Conservation (phyloP, 2,113 vertebrate genomes). For the Barnardius zonarius region DNA sequence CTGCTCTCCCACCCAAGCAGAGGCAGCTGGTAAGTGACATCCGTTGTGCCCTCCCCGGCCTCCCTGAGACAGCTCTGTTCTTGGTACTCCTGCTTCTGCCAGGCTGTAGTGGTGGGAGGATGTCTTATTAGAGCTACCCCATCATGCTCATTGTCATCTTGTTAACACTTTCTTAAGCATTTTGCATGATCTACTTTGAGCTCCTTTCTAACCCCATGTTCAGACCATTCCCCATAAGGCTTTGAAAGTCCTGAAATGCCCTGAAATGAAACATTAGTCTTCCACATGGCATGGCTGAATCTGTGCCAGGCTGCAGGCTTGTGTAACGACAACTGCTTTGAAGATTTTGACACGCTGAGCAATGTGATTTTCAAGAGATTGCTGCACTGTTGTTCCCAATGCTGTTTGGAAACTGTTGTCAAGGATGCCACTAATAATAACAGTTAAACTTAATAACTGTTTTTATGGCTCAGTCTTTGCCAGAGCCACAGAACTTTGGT, state of each 20-base stretch:
- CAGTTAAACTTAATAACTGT: not conserved
- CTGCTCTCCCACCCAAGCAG: conserved; percentile 94
- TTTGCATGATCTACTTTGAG: not conserved
- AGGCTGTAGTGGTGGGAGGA: not conserved
- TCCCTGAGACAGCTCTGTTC: not conserved
- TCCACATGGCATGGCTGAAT: not conserved
- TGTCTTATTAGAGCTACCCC: not conserved
- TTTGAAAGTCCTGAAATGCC: not conserved
- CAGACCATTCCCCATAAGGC: not conserved
- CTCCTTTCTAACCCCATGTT: not conserved
- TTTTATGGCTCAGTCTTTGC: not conserved
- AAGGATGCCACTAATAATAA: conserved; percentile 24
- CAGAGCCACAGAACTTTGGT: not conserved
- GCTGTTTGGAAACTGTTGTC: conserved; percentile 1
- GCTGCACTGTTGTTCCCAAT: not conserved
- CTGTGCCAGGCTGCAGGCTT: conserved; percentile 5
- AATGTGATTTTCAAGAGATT: not conserved
- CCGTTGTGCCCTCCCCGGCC: not conserved
- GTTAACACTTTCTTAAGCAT: not conserved
- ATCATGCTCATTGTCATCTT: not conserved
- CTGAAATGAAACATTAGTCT: not conserved
- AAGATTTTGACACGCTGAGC: not conserved
- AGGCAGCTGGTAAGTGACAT: conserved; percentile 90
- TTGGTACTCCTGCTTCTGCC: not conserved
- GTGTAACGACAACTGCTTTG: not conserved